Evolutionary conservation across 1,140 invertebrate species (phyloP), one percentile per base, ranked within the genome.

Genomic region (Drosophila mauritiana): DNA sequence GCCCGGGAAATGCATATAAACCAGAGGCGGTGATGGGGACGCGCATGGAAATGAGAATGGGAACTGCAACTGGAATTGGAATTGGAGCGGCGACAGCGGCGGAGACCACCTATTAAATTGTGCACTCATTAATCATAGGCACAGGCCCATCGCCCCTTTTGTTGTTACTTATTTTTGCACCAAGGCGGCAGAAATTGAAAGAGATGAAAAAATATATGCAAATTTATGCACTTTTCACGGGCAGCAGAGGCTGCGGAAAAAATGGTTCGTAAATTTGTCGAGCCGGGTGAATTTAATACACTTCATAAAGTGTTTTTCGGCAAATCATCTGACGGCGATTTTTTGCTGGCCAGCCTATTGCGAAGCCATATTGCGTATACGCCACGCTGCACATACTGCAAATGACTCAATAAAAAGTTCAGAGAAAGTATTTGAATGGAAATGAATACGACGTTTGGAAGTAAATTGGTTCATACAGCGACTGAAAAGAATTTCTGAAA

Each of bases 31-130:
- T 36, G 57, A 53, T 39, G 53, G 55, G 37, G 45, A 53, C 36
- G 53, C 43, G 20, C 11, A 20, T 46, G 58, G 36, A 40, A 53
- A 46, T 43, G 59, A 20, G 52, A 39, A 42, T 36, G 36, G 46
- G 43, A 56, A 53, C 49, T 55, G 49, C 49, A 52, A 36, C 31
- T 36, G 49, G 10, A 49, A 36, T 11, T 45, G 42, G 17, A 45
- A 46, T 36, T 52, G 31, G 42, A 70, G 43, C 43, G 55, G 51
- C 36, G 42, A 51, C 55, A 22, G 27, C 25, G 43, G 34, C 79
- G 83, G 72, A 88, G 84, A 83, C 79, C 78, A 83, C 84, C 83
- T 88, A 88, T 88, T 88, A 88, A 88, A 89, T 89, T 89, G 79
- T 88, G 61, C 80, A 74, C 83, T 88, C 83, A 88, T 88, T 88